These are phyloP conservation scores for Melitaea cinxia DNA, from an alignment of 1,140 invertebrate species.

Conservation along the genomic window DNA sequence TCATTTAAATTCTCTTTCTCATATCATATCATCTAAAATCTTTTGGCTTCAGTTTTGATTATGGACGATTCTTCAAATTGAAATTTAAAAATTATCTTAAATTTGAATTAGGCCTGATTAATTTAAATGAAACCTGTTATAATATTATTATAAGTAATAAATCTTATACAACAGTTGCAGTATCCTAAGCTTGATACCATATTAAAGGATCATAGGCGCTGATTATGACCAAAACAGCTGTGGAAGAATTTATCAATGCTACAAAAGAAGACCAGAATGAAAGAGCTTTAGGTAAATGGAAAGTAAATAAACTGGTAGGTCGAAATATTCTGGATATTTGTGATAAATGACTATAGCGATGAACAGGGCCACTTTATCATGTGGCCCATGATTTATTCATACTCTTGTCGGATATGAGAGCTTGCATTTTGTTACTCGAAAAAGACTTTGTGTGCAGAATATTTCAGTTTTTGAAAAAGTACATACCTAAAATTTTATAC, in stretches of 20 bases:
- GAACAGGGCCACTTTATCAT: slow-evolving; percentile 77
- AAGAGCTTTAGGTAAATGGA: slow-evolving; percentile 13
- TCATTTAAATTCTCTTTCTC: too few species aligned
- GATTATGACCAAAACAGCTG: slow-evolving; percentile 26
- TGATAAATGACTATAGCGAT: slow-evolving; percentile 70
- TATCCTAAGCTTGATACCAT: neutral
- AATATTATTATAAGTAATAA: too few species aligned
- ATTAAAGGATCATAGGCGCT: slow-evolving; percentile 5
- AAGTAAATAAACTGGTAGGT: slow-evolving; percentile 27
- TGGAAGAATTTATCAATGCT: slow-evolving; percentile 19
- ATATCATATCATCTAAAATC: too few species aligned
- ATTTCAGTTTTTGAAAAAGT: too few species aligned
- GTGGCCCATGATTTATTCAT: slow-evolving; percentile 77
- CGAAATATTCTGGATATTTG: slow-evolving; percentile 45
- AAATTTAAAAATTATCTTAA: too few species aligned
- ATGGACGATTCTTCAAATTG: too few species aligned
- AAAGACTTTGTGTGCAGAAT: slow-evolving; percentile 19
- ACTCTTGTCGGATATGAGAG: slow-evolving; percentile 64
- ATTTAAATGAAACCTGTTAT: too few species aligned
- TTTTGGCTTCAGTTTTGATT: too few species aligned
- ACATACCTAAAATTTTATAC: too few species aligned
- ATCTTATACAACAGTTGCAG: too few species aligned
- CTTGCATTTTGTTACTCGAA: slow-evolving; percentile 48
- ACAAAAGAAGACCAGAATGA: neutral
- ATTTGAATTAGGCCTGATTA: too few species aligned